phyloP scores from a whole-genome alignment of 2,113 vertebrate genomes.

The Murina feae region DNA sequence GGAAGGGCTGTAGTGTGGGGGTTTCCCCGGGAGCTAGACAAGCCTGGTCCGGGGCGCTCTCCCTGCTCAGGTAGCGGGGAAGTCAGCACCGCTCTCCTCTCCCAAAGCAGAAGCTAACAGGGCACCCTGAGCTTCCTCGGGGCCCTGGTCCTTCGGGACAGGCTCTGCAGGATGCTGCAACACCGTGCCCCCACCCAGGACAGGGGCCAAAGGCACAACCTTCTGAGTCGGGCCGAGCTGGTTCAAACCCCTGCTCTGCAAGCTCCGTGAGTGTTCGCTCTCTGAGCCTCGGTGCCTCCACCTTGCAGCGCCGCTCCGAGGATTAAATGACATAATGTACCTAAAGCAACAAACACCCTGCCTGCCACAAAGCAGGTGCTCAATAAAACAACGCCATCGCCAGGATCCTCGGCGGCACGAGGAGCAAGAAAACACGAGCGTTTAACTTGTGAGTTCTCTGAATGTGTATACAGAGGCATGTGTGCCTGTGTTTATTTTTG shows the following conservation, averaged over 20 bases:
- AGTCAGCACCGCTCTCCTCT: not conserved
- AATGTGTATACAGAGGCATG: not conserved
- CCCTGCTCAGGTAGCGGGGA: not conserved
- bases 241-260: not conserved
- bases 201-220: too few species aligned
- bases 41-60: not conserved
- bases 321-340: not conserved
- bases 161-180: not conserved
- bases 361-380: not conserved
- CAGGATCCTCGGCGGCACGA: too few species aligned
- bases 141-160: not conserved
- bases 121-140: not conserved
- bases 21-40: too few species aligned
- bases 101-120: not conserved
- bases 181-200: not conserved
- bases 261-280: fast-evolving
- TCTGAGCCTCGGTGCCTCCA: not conserved
- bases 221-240: fast-evolving
- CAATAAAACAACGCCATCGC: fast-evolving
- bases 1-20: not conserved
- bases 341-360: not conserved
- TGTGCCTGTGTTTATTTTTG: not conserved
- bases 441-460: not conserved
- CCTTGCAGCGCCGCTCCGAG: not conserved
- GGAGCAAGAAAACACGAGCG: not conserved